A percentile compares a stretch with the other conserved stretches of the same genome.
Evolutionary conservation across 1,140 invertebrate species (phyloP).

Genomic region (Akabosia matsudoensis): DNA sequence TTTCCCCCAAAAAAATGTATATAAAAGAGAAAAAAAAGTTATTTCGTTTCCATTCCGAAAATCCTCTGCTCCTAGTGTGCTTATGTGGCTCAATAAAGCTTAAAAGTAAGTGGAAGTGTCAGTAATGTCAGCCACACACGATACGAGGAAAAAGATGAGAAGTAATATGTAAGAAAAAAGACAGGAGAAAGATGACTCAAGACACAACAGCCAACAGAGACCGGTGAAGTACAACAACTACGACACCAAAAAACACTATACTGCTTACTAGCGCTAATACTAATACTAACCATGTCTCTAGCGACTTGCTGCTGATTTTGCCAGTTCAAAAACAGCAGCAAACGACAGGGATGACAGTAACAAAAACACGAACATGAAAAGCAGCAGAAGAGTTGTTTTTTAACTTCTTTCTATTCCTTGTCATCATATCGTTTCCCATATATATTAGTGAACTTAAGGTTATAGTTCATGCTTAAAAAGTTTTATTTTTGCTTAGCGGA

Average conservation of each 20-base stretch:
- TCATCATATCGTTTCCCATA: too few species aligned
- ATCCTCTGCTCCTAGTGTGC: not conserved
- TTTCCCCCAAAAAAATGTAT: too few species aligned
- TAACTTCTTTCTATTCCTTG: not conserved
- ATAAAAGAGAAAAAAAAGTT: too few species aligned
- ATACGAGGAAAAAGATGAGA: not conserved
- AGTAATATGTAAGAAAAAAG: not conserved
- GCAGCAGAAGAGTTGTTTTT: not conserved
- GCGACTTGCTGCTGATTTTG: not conserved
- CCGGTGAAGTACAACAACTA: not conserved
- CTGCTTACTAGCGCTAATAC: too few species aligned
- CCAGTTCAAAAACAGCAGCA: not conserved
- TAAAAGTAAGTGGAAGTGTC: slow-evolving; percentile 16
- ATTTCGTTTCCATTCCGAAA: not conserved
- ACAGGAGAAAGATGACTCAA: not conserved
- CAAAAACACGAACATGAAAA: not conserved
- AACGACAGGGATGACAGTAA: not conserved
- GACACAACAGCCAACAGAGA: not conserved
- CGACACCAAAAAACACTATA: too few species aligned
- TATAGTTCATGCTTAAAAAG: not conserved
- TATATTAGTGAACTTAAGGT: too few species aligned
- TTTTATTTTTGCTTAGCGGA: not conserved
- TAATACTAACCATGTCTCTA: not conserved
- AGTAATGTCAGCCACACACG: not conserved
- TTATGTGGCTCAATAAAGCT: slow-evolving; percentile 9